Evolutionary conservation across 1,140 invertebrate species (phyloP).

Genomic region (Megalopta genalis): DNA sequence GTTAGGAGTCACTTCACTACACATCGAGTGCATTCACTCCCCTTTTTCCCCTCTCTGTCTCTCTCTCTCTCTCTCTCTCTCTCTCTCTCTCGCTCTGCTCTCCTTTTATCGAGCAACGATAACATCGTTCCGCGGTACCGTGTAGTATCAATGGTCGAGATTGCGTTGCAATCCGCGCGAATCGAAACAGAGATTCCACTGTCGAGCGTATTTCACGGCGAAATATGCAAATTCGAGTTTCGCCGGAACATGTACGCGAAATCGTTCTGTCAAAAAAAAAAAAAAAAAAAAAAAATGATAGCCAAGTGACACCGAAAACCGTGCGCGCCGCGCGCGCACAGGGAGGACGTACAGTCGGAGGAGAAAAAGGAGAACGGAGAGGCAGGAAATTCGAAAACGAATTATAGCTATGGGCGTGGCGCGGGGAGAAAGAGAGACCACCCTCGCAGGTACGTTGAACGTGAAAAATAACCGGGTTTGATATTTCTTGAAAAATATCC

Average conservation of each 20-base stretch:
- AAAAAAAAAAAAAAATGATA: slow-evolving; percentile 34
- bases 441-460: too few species aligned
- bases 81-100: too few species aligned
- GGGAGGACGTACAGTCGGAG: neutral
- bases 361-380: neutral
- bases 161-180: slow-evolving; percentile 47
- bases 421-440: too few species aligned
- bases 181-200: slow-evolving; percentile 48
- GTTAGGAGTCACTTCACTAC: too few species aligned
- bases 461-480: neutral
- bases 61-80: too few species aligned
- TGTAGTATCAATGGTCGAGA: slow-evolving; percentile 25
- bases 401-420: too few species aligned
- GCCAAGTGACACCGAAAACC: slow-evolving; percentile 29
- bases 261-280: slow-evolving; percentile 8
- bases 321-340: neutral
- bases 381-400: too few species aligned
- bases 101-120: neutral
- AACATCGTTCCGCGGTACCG: slow-evolving; percentile 26
- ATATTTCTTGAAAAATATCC: slow-evolving; percentile 60
- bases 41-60: too few species aligned
- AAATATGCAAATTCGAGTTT: slow-evolving; percentile 56
- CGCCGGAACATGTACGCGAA: slow-evolving; percentile 2
- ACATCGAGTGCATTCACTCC: too few species aligned
- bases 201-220: slow-evolving; percentile 30